A percentile compares a stretch with the other conserved stretches of the same genome.
Conservation (phyloP, 2,113 vertebrate genomes). For the Lycaon pictus region DNA sequence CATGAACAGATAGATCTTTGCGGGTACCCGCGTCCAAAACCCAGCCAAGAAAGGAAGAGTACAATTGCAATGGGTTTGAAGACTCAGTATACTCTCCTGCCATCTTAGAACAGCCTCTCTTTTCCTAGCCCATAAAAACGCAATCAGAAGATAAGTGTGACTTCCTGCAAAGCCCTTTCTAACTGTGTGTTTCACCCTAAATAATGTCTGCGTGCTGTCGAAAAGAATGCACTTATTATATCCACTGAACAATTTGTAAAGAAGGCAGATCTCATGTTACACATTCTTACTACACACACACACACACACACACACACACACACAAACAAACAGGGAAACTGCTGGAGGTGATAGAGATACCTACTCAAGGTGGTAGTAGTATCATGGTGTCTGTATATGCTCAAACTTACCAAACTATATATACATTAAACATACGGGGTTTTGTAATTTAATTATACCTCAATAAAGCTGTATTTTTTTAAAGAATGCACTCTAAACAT, state of each 20-base stretch:
- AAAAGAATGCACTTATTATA: not conserved
- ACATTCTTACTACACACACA: not conserved
- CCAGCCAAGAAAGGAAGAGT: not conserved
- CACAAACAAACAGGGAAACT: not conserved
- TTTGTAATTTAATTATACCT: not conserved
- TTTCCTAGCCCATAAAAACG: not conserved
- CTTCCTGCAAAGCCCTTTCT: not conserved
- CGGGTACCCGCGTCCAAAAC: not conserved
- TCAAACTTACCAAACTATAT: not conserved
- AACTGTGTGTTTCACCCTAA: not conserved
- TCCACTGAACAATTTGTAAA: not conserved
- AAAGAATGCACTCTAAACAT: not conserved
- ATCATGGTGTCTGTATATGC: not conserved
- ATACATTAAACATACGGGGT: not conserved
- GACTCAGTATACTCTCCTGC: not conserved
- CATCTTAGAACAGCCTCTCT: not conserved
- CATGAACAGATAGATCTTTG: not conserved
- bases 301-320: not conserved
- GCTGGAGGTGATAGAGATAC: not conserved
- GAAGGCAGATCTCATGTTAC: not conserved
- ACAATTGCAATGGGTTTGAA: not conserved
- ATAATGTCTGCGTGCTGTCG: not conserved
- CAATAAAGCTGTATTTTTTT: not conserved
- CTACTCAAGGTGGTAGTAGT: not conserved
- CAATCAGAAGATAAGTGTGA: not conserved